A percentile compares a stretch with the other conserved stretches of the same genome.
phyloP scores from a whole-genome alignment of 53 echinoderm and acorn worm species.

The Crossaster papposus region DNA sequence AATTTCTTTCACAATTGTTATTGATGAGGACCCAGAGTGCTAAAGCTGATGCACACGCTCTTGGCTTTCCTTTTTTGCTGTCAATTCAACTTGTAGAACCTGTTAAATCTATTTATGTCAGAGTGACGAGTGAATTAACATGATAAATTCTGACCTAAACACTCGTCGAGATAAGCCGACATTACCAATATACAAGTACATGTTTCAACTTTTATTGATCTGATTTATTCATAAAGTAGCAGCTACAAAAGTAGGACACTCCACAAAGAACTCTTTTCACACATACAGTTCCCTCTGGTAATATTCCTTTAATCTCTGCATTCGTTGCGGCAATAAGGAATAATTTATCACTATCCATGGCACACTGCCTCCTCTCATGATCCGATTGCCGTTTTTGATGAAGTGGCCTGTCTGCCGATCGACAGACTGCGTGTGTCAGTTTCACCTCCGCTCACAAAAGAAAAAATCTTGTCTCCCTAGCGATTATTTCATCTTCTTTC shows the following conservation, averaged over 20 bases:
- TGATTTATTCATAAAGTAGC: not conserved
- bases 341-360: constrained; percentile 9
- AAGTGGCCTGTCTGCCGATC: not conserved
- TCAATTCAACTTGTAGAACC: too few species aligned
- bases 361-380: not conserved
- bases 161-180: too few species aligned
- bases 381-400: not conserved
- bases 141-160: too few species aligned
- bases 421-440: not conserved
- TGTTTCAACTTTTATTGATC: not conserved
- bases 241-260: not conserved
- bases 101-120: too few species aligned
- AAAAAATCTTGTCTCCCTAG: not conserved
- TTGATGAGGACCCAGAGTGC: too few species aligned
- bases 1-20: too few species aligned
- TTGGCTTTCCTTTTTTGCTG: too few species aligned
- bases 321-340: not conserved
- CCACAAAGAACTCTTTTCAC: not conserved
- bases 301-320: not conserved
- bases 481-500: not conserved
- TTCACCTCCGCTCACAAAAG: not conserved
- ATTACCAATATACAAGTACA: not conserved
- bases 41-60: too few species aligned
- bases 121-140: too few species aligned
- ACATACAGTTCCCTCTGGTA: not conserved